Evolutionary conservation across 2,113 vertebrate species (phyloP).

Genomic region (Xiphorhynchus elegans): DNA sequence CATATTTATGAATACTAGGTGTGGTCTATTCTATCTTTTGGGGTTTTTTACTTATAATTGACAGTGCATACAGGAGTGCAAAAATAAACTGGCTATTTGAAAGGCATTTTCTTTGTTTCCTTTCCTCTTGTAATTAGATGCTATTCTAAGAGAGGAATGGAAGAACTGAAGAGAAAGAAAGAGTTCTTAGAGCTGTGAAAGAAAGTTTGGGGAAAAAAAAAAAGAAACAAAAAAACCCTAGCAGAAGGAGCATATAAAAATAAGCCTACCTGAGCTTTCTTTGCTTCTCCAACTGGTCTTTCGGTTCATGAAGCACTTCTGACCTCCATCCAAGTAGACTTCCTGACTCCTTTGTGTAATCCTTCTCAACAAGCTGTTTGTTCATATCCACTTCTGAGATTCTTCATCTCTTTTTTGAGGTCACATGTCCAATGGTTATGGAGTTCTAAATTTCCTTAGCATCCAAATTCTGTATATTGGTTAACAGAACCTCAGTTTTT

Average conservation of each 20-base stretch:
- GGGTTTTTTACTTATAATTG: not conserved
- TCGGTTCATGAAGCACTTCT: not conserved
- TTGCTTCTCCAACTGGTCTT: not conserved
- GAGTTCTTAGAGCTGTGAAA: not conserved
- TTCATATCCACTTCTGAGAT: not conserved
- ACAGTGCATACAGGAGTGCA: not conserved
- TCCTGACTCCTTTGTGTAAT: not conserved
- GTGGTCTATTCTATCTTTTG: not conserved
- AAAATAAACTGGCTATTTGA: not conserved
- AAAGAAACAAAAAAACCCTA: not conserved
- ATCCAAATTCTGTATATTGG: not conserved
- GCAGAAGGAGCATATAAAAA: not conserved
- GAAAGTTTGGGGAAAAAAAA: not conserved
- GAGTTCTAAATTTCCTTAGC: not conserved
- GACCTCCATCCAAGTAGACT: not conserved
- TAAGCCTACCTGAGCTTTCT: conserved; percentile 11
- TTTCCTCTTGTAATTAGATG: not conserved
- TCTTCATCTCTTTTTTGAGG: not conserved
- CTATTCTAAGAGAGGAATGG: not conserved
- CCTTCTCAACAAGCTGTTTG: not conserved
- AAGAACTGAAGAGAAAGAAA: not conserved
- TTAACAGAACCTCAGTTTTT: not conserved
- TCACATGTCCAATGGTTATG: not conserved
- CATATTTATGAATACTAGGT: not conserved
- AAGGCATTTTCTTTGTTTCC: not conserved